A percentile compares a stretch with the other conserved stretches of the same genome.
Evolutionary conservation across 92 coral and sea anemone genomes (phyloP).

Genomic region (Epizoanthus rinbou): DNA sequence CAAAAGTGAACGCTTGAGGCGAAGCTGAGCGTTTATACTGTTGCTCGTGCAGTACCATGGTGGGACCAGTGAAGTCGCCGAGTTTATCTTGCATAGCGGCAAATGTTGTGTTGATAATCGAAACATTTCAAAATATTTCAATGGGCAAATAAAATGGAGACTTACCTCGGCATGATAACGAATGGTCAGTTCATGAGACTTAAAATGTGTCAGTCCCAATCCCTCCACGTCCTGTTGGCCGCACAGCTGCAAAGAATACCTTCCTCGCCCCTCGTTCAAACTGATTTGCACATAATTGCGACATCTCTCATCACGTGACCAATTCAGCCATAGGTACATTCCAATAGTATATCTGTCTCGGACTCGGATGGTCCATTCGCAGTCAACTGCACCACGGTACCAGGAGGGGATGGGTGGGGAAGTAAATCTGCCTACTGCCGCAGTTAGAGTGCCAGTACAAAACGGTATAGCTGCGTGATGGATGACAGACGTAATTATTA

Average conservation of each 20-base stretch:
- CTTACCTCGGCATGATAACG: conserved; percentile 75
- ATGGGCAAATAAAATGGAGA: neutral
- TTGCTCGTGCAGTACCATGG: no score
- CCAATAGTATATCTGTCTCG: conserved; percentile 68
- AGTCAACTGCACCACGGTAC: conserved; percentile 73
- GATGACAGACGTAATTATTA: neutral
- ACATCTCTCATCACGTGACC: conserved; percentile 76
- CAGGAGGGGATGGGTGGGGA: conserved; percentile 79
- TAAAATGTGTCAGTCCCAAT: conserved; percentile 56
- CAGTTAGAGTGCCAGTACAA: conserved; percentile 66
- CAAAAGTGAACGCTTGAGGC: no score
- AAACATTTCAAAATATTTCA: neutral
- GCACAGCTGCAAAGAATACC: conserved; percentile 63
- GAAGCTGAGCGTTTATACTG: no score
- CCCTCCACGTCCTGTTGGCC: conserved; percentile 75
- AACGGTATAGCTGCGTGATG: conserved; percentile 63
- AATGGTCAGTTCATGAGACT: conserved; percentile 59
- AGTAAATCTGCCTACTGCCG: conserved; percentile 64
- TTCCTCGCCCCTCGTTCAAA: conserved; percentile 53
- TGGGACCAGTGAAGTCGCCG: no score
- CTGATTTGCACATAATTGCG: conserved; percentile 59
- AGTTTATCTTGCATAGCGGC: neutral
- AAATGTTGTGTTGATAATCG: neutral
- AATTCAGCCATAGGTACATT: conserved; percentile 63
- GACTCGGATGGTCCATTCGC: conserved; percentile 79